Conservation (phyloP, 2,113 vertebrate species). For the Nycticebus coucang region DNA sequence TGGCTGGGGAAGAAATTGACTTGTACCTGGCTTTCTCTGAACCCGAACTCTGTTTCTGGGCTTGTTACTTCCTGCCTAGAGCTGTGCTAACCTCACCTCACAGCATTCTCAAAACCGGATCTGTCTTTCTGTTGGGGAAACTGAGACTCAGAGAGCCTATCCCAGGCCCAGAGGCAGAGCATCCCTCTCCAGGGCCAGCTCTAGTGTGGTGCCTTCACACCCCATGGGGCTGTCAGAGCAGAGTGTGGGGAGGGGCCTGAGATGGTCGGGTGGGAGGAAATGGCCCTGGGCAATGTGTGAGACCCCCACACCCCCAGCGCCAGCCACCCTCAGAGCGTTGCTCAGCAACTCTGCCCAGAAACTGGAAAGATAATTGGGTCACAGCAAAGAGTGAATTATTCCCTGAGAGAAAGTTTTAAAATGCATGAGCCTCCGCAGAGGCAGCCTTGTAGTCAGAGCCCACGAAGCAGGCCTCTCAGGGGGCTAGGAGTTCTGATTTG, state of each 20-base stretch:
- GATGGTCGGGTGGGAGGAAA: too few relatives aligned
- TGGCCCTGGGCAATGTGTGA: background rate
- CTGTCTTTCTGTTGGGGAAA: background rate
- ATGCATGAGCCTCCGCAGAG: background rate
- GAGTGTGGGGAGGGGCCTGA: background rate
- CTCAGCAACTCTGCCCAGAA: background rate
- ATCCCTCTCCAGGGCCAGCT: background rate
- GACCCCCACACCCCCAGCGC: background rate
- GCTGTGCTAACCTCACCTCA: fast-evolving
- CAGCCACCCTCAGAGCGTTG: too few relatives aligned
- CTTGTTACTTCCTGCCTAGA: fast-evolving
- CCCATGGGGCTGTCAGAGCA: fast-evolving
- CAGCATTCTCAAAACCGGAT: background rate
- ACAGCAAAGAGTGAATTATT: background rate
- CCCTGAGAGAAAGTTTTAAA: background rate
- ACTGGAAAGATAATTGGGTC: background rate
- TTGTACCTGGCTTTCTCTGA: background rate
- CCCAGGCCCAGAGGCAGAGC: background rate
- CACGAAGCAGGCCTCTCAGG: background rate
- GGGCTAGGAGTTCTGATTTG: background rate
- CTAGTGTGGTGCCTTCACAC: background rate
- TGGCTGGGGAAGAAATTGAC: background rate
- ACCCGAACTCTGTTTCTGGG: background rate
- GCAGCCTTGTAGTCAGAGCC: background rate
- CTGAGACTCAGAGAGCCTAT: background rate